A percentile compares a stretch with the other conserved stretches of the same genome.
phyloP scores from a whole-genome alignment of 1,140 invertebrate species.

The Atta colombica region DNA sequence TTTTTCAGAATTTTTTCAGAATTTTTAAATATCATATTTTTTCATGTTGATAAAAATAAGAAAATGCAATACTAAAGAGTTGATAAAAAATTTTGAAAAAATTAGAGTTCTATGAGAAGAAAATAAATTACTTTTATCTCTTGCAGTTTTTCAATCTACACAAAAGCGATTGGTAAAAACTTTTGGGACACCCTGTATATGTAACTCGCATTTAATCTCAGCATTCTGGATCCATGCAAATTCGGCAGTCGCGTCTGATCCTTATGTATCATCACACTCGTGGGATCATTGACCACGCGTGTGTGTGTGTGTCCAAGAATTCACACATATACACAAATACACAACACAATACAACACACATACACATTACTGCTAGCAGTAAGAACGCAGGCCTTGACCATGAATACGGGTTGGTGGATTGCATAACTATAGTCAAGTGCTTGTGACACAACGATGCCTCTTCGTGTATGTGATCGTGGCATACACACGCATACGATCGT shows the following conservation, averaged over 20 bases:
- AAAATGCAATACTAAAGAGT: too few species aligned
- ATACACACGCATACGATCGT: neutral
- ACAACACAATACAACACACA: slow-evolving; percentile 9
- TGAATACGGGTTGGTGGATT: slow-evolving; percentile 82
- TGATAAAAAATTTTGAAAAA: too few species aligned
- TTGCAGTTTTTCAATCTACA: too few species aligned
- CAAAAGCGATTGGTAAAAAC: too few species aligned
- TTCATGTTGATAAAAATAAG: too few species aligned
- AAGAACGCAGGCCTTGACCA: slow-evolving; percentile 82
- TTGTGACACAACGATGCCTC: slow-evolving; percentile 66
- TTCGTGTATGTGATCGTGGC: slow-evolving; percentile 39
- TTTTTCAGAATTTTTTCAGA: too few species aligned
- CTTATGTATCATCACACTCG: slow-evolving; percentile 22
- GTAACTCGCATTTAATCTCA: neutral
- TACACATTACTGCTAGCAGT: slow-evolving; percentile 48
- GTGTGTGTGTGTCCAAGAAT: slow-evolving; percentile 15
- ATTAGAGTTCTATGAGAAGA: too few species aligned
- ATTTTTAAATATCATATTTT: too few species aligned
- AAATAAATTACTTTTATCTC: too few species aligned
- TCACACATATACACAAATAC: slow-evolving; percentile 11
- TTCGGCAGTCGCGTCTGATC: slow-evolving; percentile 24
- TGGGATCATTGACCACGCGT: slow-evolving; percentile 39
- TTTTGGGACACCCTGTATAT: too few species aligned
- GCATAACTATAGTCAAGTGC: slow-evolving; percentile 82
- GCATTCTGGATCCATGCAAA: neutral